Percentiles rank a stretch among this genome's conserved stretches.
phyloP scores from a whole-genome alignment of 2,888 invertebrate species.

The Drosophila testacea region DNA sequence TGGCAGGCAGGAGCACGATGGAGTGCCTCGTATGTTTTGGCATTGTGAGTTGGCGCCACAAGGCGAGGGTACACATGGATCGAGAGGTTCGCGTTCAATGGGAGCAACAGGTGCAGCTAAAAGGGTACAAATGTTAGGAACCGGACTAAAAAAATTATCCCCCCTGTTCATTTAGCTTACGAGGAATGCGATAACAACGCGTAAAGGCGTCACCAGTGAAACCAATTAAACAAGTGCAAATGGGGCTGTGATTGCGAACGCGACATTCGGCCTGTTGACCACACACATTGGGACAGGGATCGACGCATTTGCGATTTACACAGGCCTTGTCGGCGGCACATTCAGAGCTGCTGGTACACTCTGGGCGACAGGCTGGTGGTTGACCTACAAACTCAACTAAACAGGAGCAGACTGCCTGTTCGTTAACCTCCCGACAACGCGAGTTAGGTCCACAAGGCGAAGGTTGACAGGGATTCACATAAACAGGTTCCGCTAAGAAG shows the following conservation, averaged over 20 bases:
- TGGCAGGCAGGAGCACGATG: conserved; percentile 89
- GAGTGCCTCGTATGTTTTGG: conserved; percentile 85
- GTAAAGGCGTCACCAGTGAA: conserved; percentile 87
- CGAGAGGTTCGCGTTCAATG: conserved; percentile 75
- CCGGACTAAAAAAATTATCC: background rate
- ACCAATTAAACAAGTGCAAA: conserved; percentile 89
- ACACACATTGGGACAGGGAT: conserved; percentile 91
- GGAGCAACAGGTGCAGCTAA: conserved; percentile 70
- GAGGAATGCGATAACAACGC: conserved; percentile 85
- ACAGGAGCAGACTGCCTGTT: conserved; percentile 90
- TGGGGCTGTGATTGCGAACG: conserved; percentile 90
- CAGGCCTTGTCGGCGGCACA: conserved; percentile 89
- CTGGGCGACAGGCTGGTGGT: conserved; percentile 88
- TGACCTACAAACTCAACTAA: conserved; percentile 88
- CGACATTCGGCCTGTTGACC: conserved; percentile 90
- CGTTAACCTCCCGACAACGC: conserved; percentile 90
- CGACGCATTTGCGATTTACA: conserved; percentile 89
- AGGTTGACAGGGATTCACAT: conserved; percentile 89
- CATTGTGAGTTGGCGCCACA: conserved; percentile 92
- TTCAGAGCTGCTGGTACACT: conserved; percentile 90
- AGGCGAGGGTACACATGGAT: conserved; percentile 90
- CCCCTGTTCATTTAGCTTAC: conserved; percentile 68
- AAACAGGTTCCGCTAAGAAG: conserved; percentile 85
- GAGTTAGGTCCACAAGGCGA: conserved; percentile 94
- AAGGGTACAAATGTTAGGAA: conserved; percentile 6